A percentile compares a stretch with the other conserved stretches of the same genome.
phyloP scores from a whole-genome alignment of 2,888 invertebrate genomes.

The Microplitis deprimator region DNA sequence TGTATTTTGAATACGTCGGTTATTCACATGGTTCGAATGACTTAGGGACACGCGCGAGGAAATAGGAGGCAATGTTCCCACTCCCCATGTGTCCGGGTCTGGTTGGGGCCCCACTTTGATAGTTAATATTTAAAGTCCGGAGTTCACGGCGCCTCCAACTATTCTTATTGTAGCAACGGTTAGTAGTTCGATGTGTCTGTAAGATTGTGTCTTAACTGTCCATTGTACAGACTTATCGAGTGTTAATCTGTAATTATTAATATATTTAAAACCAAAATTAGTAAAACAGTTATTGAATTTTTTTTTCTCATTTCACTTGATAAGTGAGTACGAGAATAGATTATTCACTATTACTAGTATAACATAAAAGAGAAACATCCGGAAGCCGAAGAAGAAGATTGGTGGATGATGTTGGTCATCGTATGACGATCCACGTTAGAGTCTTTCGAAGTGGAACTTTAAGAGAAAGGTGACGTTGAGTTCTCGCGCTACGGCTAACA shows the following conservation, averaged over 20 bases:
- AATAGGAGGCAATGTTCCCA: conserved; percentile 48
- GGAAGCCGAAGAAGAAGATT: conserved; percentile 33
- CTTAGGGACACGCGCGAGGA: conserved; percentile 33
- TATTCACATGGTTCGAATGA: conserved; percentile 26
- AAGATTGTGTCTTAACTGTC: conserved; percentile 42
- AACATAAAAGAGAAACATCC: conserved; percentile 30
- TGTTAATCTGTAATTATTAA: conserved; percentile 1
- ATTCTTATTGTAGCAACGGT: conserved; percentile 68
- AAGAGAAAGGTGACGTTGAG: conserved; percentile 53
- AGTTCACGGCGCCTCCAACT: conserved; percentile 62
- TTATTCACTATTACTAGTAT: conserved; percentile 28
- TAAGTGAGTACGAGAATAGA: background rate
- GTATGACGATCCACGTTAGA: conserved; percentile 46
- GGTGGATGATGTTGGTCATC: conserved; percentile 39
- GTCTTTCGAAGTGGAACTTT: conserved; percentile 52
- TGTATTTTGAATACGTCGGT: conserved; percentile 33
- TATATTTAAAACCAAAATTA: background rate
- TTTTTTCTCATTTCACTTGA: background rate
- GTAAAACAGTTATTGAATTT: background rate
- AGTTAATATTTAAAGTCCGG: conserved; percentile 66
- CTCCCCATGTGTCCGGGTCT: conserved; percentile 44
- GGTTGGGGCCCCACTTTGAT: conserved; percentile 64
- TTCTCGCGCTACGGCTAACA: conserved; percentile 42
- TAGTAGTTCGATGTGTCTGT: conserved; percentile 61
- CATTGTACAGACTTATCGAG: conserved; percentile 46